Percentiles rank a stretch among this genome's conserved stretches.
Conservation (phyloP, 2,797 vertebrate species). For the Notolepis coatsorum region DNA sequence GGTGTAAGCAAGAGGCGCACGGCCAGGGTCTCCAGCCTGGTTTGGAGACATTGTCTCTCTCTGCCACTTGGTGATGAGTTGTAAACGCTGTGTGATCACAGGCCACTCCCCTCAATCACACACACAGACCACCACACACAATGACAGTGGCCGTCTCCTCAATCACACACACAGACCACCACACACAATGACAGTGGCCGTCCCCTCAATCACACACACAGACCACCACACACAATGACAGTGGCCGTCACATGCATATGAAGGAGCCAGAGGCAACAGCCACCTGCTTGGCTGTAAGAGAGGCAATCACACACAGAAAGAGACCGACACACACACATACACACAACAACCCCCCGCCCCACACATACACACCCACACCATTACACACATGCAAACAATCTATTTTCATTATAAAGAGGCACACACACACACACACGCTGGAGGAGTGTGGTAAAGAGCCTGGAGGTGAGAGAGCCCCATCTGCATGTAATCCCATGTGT, state of each 20-base stretch:
- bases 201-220: conserved; percentile 68
- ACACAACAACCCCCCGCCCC: conserved; percentile 29
- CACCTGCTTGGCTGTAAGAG: conserved; percentile 74
- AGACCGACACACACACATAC: conserved; percentile 21
- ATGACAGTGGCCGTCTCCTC: conserved; percentile 51
- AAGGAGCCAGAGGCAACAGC: conserved; percentile 65
- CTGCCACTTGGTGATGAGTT: conserved; percentile 60
- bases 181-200: conserved; percentile 66
- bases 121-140: conserved; percentile 33
- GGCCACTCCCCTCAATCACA: conserved; percentile 67
- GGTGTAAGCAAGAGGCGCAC: too few species aligned
- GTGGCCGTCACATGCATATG: conserved; percentile 65
- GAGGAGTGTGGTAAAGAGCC: conserved; percentile 56
- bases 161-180: conserved; percentile 57
- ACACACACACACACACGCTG: conserved; percentile 15
- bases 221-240: conserved; percentile 63
- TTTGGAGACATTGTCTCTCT: conserved; percentile 64
- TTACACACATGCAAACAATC: conserved; percentile 23
- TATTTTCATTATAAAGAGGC: conserved; percentile 7
- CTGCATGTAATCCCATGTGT: conserved; percentile 80
- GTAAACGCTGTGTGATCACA: conserved; percentile 67
- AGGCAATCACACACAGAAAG: conserved; percentile 49
- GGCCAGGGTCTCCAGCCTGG: too few species aligned
- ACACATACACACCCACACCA: too few species aligned
- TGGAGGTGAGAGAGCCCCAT: conserved; percentile 72